phyloP scores from a whole-genome alignment of 2,888 invertebrate species.

The Stenodera caucasica region DNA sequence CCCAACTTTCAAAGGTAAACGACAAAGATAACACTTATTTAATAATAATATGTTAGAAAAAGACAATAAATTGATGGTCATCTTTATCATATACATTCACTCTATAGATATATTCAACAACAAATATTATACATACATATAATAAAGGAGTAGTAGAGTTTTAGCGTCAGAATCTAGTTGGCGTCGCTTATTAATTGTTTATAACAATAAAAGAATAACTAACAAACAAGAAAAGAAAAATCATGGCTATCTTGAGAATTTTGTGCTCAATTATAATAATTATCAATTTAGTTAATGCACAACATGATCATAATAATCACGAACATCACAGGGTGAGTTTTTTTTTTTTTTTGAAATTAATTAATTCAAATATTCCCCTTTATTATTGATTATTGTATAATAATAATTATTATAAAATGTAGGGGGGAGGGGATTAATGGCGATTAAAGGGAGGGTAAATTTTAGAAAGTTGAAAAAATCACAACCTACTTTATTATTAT shows the following conservation, averaged over 20 bases:
- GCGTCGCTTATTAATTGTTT: not conserved
- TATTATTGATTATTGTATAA: too few relatives aligned
- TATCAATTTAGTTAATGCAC: conserved; percentile 9
- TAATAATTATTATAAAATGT: conserved; percentile 1
- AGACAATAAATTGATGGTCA: not conserved
- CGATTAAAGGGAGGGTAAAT: not conserved
- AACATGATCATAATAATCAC: conserved; percentile 32
- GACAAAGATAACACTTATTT: not conserved
- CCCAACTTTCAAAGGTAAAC: not conserved
- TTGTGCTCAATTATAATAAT: too few relatives aligned
- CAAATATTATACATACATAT: not conserved
- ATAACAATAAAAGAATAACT: not conserved
- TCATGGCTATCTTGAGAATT: not conserved
- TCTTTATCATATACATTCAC: not conserved
- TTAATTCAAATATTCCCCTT: conserved; percentile 1
- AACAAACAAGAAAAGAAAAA: not conserved
- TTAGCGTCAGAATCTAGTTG: conserved; percentile 4
- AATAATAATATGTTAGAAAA: not conserved
- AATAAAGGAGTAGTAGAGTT: not conserved
- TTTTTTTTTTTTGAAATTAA: not conserved
- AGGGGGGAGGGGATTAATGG: not conserved
- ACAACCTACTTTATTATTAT: not conserved
- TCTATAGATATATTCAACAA: not conserved
- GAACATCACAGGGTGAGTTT: conserved; percentile 33
- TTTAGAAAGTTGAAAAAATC: conserved; percentile 3